Conservation (phyloP, 2,888 invertebrate species). For the Eupithecia centaureata region DNA sequence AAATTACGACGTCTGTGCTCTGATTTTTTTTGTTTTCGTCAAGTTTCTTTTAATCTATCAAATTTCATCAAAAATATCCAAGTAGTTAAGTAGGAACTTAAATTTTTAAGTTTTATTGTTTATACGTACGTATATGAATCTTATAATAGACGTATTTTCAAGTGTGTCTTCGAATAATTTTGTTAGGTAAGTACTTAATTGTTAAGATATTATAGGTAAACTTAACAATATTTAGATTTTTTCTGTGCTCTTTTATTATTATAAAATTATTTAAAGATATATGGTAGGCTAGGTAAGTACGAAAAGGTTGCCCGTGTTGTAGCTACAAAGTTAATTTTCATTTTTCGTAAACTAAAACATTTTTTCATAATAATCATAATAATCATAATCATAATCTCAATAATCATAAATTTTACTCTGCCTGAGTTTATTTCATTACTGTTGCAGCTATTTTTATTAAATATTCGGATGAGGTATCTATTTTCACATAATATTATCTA, state of each 20-base stretch:
- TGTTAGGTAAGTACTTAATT: conserved; percentile 8
- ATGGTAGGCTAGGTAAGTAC: no score
- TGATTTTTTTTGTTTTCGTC: conserved; percentile 9
- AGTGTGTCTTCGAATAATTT: conserved; percentile 17
- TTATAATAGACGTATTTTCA: not conserved
- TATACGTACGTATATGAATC: conserved; percentile 8
- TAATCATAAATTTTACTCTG: no score
- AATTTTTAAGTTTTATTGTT: not conserved
- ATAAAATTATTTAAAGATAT: not conserved
- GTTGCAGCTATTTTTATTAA: not conserved
- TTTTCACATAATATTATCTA: no score
- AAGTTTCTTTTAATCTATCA: conserved; percentile 12
- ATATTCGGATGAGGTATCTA: not conserved
- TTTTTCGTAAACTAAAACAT: conserved; percentile 14
- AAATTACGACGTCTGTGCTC: conserved; percentile 14
- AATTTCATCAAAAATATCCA: not conserved
- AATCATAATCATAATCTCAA: no score
- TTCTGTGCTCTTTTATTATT: not conserved
- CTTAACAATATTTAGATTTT: not conserved
- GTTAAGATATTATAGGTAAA: conserved; percentile 31
- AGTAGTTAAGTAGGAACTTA: not conserved
- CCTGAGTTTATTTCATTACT: no score
- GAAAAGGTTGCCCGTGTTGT: conserved; percentile 28
- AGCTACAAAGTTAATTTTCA: conserved; percentile 27
- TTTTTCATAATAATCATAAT: no score